Evolutionary conservation across 1,140 invertebrate genomes (phyloP).

Genomic region (Venustaconcha ellipsiformis): DNA sequence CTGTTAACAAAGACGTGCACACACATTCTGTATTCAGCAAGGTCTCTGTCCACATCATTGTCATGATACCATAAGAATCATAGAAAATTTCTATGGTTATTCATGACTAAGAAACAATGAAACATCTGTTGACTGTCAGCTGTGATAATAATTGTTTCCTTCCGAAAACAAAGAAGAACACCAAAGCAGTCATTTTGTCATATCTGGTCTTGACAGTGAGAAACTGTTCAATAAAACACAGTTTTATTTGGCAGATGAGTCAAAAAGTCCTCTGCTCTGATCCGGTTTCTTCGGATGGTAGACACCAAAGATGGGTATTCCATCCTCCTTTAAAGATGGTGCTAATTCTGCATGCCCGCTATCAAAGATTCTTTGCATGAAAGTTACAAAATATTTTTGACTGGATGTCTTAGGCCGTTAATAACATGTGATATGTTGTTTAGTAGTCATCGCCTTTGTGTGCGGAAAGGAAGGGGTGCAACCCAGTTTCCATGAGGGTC

Average conservation of each 20-base stretch:
- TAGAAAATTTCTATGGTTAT: no score
- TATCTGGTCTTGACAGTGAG: no score
- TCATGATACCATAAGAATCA: no score
- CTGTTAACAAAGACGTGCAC: no score
- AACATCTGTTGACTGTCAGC: no score
- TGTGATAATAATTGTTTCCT: no score
- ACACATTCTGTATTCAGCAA: no score
- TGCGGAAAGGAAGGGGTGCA: not conserved
- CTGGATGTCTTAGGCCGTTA: not conserved
- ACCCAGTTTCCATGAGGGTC: not conserved
- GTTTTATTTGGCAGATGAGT: conserved; percentile 22
- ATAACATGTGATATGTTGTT: not conserved
- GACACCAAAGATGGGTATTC: conserved; percentile 6
- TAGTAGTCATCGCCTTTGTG: not conserved
- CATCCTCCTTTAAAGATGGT: not conserved
- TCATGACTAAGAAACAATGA: no score
- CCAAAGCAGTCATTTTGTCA: no score
- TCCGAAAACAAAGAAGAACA: no score
- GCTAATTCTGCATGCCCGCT: conserved; percentile 32
- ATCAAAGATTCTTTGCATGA: conserved; percentile 30
- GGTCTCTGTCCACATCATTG: no score
- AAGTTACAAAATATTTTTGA: conserved; percentile 29
- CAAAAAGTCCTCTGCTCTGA: conserved; percentile 21
- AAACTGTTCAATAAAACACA: not conserved
- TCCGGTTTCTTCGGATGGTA: conserved; percentile 7